A percentile compares a stretch with the other conserved stretches of the same genome.
Evolutionary conservation across 2,797 vertebrate genomes (phyloP).

Genomic region (Xenopus petersii): DNA sequence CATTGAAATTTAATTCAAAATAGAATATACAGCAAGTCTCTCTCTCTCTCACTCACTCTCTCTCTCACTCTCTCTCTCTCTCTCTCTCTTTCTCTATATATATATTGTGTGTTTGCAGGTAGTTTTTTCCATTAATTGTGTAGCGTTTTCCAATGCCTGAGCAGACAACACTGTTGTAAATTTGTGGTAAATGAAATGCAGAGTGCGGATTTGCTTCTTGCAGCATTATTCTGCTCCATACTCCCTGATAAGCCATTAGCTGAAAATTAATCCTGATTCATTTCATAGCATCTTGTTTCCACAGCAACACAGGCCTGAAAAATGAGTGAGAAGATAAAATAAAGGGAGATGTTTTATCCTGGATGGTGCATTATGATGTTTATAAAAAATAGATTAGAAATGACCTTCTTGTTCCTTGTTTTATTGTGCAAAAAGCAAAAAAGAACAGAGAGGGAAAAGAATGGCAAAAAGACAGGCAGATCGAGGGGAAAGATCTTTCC

Average conservation of each 20-base stretch:
- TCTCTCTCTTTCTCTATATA: too few relatives aligned
- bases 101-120: too few relatives aligned
- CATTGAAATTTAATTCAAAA: too few relatives aligned
- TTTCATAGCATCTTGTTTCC: slow-evolving; percentile 40
- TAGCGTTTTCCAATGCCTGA: background rate
- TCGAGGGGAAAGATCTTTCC: too few relatives aligned
- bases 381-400: background rate
- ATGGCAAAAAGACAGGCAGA: too few relatives aligned
- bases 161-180: background rate
- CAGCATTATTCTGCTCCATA: slow-evolving; percentile 1
- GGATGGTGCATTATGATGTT: slow-evolving; percentile 25
- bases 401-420: background rate
- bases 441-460: too few relatives aligned
- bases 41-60: too few relatives aligned
- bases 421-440: too few relatives aligned
- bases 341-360: slow-evolving; percentile 19
- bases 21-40: too few relatives aligned
- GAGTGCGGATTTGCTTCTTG: background rate
- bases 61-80: too few relatives aligned
- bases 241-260: slow-evolving; percentile 27
- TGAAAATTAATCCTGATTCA: slow-evolving; percentile 31
- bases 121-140: too few relatives aligned
- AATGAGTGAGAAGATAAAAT: slow-evolving; percentile 23
- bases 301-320: slow-evolving; percentile 23
- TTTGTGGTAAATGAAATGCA: background rate